Conservation (phyloP, 2,797 vertebrate genomes). For the Neoniphon sammara region DNA sequence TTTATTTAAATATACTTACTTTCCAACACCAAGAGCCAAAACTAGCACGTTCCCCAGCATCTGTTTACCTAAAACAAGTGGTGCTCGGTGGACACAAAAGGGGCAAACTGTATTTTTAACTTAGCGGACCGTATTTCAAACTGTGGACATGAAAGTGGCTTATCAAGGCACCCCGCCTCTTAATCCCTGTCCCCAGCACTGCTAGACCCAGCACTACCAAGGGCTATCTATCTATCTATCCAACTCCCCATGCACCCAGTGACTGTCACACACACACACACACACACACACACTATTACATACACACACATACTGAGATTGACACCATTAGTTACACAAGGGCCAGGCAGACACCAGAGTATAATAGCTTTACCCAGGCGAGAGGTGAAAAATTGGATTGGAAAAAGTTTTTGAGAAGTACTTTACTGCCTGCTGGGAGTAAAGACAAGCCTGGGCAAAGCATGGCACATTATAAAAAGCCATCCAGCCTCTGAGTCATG, state of each 20-base stretch:
- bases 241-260: constrained; percentile 50
- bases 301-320: constrained; percentile 39
- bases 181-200: constrained; percentile 68
- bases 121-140: constrained; percentile 63
- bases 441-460: constrained; percentile 52
- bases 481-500: constrained; percentile 26
- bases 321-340: constrained; percentile 74
- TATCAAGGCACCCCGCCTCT: constrained; percentile 61
- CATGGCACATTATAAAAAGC: constrained; percentile 20
- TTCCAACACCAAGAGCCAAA: constrained; percentile 9
- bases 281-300: constrained; percentile 9
- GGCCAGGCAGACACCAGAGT: constrained; percentile 52
- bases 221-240: constrained; percentile 70
- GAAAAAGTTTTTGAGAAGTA: constrained; percentile 63
- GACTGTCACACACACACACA: constrained; percentile 47
- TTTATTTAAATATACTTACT: too few relatives aligned
- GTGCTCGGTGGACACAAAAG: constrained; percentile 33
- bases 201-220: constrained; percentile 60
- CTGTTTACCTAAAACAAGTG: constrained; percentile 41
- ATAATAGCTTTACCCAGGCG: constrained; percentile 68
- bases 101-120: constrained; percentile 32
- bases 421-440: constrained; percentile 65
- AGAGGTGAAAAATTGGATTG: constrained; percentile 72
- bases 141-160: constrained; percentile 61
- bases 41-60: neutral